phyloP scores from a whole-genome alignment of 2,888 invertebrate genomes.

The Pantelozetes paolii region DNA sequence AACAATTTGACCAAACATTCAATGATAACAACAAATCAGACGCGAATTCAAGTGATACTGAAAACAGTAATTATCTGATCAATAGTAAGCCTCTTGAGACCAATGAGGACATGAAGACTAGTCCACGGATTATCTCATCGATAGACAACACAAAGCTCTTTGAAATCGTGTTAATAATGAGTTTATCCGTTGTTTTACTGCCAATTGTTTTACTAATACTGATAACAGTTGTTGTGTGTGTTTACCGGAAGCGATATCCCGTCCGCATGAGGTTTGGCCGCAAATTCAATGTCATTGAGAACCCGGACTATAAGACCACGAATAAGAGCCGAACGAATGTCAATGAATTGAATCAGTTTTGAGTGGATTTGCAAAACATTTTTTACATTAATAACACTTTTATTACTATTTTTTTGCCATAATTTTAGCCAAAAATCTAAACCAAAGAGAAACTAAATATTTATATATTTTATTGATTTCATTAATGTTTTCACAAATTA shows the following conservation, averaged over 20 bases:
- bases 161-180: background rate
- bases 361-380: too few relatives aligned
- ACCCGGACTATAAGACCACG: constrained; percentile 41
- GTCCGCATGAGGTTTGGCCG: constrained; percentile 47
- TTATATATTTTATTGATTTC: too few relatives aligned
- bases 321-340: too few relatives aligned
- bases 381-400: too few relatives aligned
- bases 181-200: background rate
- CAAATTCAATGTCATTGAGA: constrained; percentile 48
- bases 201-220: background rate
- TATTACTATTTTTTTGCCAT: too few relatives aligned
- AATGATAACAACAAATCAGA: too few relatives aligned
- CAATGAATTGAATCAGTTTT: too few relatives aligned
- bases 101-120: background rate
- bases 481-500: too few relatives aligned
- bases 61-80: background rate
- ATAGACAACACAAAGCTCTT: background rate
- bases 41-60: background rate
- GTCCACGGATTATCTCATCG: background rate
- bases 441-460: too few relatives aligned
- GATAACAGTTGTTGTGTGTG: constrained; percentile 33
- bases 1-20: too few relatives aligned
- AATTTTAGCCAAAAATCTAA: too few relatives aligned
- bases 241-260: constrained; percentile 47
- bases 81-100: background rate